Percentiles rank a stretch among this genome's conserved stretches.
These are phyloP conservation scores for Thomomys bottae DNA, from an alignment of 2,113 vertebrate species.

Conservation along the genomic window DNA sequence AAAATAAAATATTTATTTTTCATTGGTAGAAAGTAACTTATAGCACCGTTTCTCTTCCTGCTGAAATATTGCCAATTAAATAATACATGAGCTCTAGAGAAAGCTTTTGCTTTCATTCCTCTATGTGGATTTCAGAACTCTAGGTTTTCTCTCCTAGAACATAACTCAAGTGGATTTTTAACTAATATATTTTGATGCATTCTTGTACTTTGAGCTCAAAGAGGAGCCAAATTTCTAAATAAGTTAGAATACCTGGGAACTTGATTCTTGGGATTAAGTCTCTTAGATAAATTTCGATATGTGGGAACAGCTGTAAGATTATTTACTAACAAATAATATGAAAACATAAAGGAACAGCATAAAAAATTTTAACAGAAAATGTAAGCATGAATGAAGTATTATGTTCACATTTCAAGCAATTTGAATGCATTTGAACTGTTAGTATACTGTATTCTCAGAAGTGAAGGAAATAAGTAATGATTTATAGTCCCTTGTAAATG, in stretches of 20 bases:
- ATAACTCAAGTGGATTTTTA: conserved; percentile 42
- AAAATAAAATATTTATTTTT: conserved; percentile 77
- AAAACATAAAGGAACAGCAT: neutral
- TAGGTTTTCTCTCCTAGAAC: conserved; percentile 28
- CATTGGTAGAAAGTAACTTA: conserved; percentile 64
- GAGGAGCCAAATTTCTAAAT: conserved; percentile 26
- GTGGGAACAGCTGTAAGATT: neutral
- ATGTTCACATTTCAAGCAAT: neutral
- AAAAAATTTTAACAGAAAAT: neutral
- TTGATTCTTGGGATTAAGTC: neutral
- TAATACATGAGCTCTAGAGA: conserved; percentile 73
- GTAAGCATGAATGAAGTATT: neutral
- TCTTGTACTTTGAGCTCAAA: conserved; percentile 45
- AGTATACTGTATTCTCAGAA: neutral
- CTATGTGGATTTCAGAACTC: conserved; percentile 51
- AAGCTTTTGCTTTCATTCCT: conserved; percentile 58
- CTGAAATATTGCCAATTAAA: conserved; percentile 70
- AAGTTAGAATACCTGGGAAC: neutral
- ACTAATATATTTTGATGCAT: conserved; percentile 34
- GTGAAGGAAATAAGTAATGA: neutral
- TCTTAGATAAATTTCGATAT: conserved; percentile 2
- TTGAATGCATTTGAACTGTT: neutral
- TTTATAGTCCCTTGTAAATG: neutral
- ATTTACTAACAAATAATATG: neutral
- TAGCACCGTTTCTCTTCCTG: conserved; percentile 48